phyloP scores from a whole-genome alignment of 1,140 invertebrate species.

The Belonocnema kinseyi region DNA sequence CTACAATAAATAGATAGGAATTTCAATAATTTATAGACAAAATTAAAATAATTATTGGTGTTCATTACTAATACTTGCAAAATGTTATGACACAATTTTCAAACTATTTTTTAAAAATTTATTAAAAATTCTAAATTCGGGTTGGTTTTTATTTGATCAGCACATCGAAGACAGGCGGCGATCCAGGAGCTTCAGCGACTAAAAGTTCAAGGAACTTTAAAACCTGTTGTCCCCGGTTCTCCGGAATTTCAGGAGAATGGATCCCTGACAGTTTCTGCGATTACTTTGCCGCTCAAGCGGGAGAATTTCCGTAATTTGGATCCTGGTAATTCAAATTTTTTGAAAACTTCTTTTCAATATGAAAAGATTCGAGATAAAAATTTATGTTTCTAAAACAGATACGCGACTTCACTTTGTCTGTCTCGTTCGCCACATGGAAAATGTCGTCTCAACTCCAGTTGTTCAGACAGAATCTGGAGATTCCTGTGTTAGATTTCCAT shows the following conservation, averaged over 20 bases:
- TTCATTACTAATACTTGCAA: too few relatives aligned
- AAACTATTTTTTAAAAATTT: too few relatives aligned
- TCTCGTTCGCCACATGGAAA: constrained; percentile 87
- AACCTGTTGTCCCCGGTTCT: constrained; percentile 75
- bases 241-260: constrained; percentile 81
- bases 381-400: constrained; percentile 67
- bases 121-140: too few relatives aligned
- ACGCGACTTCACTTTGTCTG: constrained; percentile 90
- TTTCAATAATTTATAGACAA: too few relatives aligned
- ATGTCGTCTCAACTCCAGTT: constrained; percentile 88
- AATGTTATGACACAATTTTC: too few relatives aligned
- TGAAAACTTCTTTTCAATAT: not conserved
- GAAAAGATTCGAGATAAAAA: constrained; percentile 31
- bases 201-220: constrained; percentile 82
- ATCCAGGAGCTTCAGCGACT: constrained; percentile 91
- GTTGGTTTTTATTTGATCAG: constrained; percentile 73
- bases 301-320: constrained; percentile 83
- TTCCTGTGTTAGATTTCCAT: constrained; percentile 86
- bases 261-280: constrained; percentile 86
- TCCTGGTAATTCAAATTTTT: constrained; percentile 72
- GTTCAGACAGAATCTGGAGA: constrained; percentile 77
- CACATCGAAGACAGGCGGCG: constrained; percentile 89
- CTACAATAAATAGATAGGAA: too few relatives aligned
- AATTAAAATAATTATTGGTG: too few relatives aligned
- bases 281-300: constrained; percentile 87